Evolutionary conservation across 2,797 vertebrate species (phyloP).

Genomic region (Cossypha caffra): DNA sequence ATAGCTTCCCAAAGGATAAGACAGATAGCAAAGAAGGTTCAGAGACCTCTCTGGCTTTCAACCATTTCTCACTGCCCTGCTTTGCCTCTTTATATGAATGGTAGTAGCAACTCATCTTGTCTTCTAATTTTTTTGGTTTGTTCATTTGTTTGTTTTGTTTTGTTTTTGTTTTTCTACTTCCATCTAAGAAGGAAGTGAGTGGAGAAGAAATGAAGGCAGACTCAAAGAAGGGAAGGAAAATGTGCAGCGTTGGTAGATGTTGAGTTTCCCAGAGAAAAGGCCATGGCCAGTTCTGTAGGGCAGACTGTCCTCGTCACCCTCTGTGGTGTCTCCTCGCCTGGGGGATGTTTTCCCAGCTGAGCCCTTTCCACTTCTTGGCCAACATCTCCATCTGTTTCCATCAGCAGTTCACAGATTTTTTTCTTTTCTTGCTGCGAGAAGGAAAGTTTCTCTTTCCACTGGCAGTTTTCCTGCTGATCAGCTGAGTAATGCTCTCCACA

Average conservation of each 20-base stretch:
- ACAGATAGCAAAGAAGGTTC: not conserved
- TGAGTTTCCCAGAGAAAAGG: not conserved
- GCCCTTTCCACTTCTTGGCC: not conserved
- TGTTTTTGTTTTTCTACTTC: not conserved
- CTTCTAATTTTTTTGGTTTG: not conserved
- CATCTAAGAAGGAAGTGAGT: not conserved
- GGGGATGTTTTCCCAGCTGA: not conserved
- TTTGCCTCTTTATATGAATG: not conserved
- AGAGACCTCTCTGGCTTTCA: not conserved
- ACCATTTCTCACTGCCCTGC: not conserved
- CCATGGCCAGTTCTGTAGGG: not conserved
- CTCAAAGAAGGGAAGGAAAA: not conserved
- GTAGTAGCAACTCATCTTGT: not conserved
- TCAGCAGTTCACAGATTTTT: conserved; percentile 19
- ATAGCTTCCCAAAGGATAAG: not conserved
- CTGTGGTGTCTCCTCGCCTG: not conserved
- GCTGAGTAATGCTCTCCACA: conserved; percentile 65
- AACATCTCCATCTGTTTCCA: conserved; percentile 55
- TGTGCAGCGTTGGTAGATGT: not conserved
- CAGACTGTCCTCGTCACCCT: not conserved
- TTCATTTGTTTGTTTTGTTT: not conserved
- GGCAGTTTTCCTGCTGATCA: conserved; percentile 46
- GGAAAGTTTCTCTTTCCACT: conserved; percentile 57
- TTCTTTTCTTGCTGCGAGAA: conserved; percentile 27
- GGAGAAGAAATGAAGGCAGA: not conserved